A percentile compares a stretch with the other conserved stretches of the same genome.
Conservation (phyloP, 1,140 invertebrate species). For the Agraylea sexmaculata region DNA sequence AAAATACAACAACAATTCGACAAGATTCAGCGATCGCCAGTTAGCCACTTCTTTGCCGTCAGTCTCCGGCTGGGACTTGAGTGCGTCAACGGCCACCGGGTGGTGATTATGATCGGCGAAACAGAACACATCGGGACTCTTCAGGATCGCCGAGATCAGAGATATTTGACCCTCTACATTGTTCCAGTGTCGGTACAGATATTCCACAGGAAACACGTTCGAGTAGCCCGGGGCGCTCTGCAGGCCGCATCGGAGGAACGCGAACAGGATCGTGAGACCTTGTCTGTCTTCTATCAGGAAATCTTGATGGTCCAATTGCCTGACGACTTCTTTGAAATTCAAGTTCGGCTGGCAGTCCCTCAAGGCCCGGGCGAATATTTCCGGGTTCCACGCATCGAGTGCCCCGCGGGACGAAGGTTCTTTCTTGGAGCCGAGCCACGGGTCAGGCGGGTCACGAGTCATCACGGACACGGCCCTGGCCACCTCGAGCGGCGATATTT, state of each 20-base stretch:
- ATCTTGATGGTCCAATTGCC: constrained; percentile 80
- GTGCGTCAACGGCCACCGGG: constrained; percentile 70
- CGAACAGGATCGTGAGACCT: constrained; percentile 69
- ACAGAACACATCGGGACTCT: constrained; percentile 87
- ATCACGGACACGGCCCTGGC: constrained; percentile 79
- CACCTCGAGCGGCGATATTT: constrained; percentile 67
- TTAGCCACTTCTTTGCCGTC: constrained; percentile 86
- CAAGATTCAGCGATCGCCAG: constrained; percentile 84
- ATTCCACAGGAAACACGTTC: constrained; percentile 78
- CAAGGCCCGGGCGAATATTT: constrained; percentile 80
- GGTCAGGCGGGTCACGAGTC: constrained; percentile 64
- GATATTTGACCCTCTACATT: constrained; percentile 89
- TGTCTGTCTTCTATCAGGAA: constrained; percentile 80
- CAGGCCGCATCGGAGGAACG: constrained; percentile 65
- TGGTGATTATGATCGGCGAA: constrained; percentile 85
- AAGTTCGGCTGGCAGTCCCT: constrained; percentile 80
- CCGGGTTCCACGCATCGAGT: constrained; percentile 73
- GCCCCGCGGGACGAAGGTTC: constrained; percentile 26
- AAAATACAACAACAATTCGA: constrained; percentile 77
- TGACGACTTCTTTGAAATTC: constrained; percentile 85
- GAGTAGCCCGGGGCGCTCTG: constrained; percentile 55
- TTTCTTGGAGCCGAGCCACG: constrained; percentile 44
- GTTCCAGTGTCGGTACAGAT: constrained; percentile 82
- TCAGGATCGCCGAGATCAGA: constrained; percentile 73
- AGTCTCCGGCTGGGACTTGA: constrained; percentile 85